Evolutionary conservation across 2,797 vertebrate species (phyloP), one percentile per base, ranked within the genome.

Genomic region (Cuculus canorus): DNA sequence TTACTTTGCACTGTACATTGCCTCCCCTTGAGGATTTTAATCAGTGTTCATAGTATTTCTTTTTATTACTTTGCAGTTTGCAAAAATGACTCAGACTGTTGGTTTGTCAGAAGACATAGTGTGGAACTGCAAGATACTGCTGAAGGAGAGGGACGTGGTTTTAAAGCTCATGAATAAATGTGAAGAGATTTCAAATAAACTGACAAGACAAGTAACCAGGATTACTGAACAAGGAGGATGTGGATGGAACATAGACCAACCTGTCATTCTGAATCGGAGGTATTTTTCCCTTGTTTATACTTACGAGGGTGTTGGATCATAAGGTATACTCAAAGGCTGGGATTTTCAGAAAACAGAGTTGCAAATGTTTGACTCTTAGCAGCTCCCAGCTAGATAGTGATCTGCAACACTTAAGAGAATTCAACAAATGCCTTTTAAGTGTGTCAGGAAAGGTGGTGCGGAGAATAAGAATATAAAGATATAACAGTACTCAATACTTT

Each of bases 101-200:
- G 98, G 98, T 18, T 98, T 99, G 70, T 99, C 98, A 4, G 98
- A 98, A 95, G 98, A 98, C 47, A 96, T 99, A 60, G 94, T 99
- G 75, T 96, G 98, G 95, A 98, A 99, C 86, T 99, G 99, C 97
- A 99, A 97, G 97, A 98, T 97, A 16, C 97, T 99, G 76, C 98
- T 99, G 82, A 99, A 98, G 96, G 98, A 99, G 96, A 97, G 99
- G 28, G 98, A 98, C 5, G 98, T 99, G 48, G 98, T 99, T 84
- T 95, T 98, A 88, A 98, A 98, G 27, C 99, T 99, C 59, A 99
- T 99, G 99, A 98, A 98, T 93, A 99, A 98, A 97, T 99, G 99
- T 96, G 98, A 99, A 96, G 98, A 97, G 9, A 99, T 99, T 97
- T 98, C 99, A 92, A 98, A 97, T 73, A 99, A 98, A 91, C 98